These are phyloP conservation scores for Cotesia typhae DNA, from an alignment of 1,140 invertebrate species.

Conservation along the genomic window DNA sequence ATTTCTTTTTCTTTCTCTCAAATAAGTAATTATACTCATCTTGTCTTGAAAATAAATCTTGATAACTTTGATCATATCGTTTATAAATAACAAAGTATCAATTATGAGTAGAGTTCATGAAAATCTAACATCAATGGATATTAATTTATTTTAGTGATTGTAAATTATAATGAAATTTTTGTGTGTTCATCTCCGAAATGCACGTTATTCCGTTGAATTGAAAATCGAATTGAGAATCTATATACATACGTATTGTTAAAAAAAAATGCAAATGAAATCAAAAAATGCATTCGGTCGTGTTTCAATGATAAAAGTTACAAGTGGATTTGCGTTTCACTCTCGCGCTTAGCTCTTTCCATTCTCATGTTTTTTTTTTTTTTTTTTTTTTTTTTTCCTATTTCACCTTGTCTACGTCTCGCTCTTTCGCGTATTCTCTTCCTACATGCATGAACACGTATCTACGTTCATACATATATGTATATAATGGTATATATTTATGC, in stretches of 20 bases:
- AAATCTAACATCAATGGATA: not conserved
- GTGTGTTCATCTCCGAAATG: not conserved
- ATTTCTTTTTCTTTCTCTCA: not conserved
- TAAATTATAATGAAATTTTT: not conserved
- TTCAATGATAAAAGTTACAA: slow-evolving; percentile 32
- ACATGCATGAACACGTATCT: not conserved
- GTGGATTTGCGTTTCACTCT: slow-evolving; percentile 30
- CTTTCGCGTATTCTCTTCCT: not conserved
- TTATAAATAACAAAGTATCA: too few species aligned
- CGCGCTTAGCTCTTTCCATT: slow-evolving; percentile 18
- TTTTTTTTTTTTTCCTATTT: slow-evolving; percentile 7
- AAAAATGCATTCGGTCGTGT: slow-evolving; percentile 29
- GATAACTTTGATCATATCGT: too few species aligned
- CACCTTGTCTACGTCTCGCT: slow-evolving; percentile 23
- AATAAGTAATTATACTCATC: not conserved
- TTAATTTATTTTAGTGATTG: not conserved
- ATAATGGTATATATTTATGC: too few species aligned
- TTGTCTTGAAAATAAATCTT: not conserved
- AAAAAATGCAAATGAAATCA: slow-evolving; percentile 32
- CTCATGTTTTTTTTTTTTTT: not conserved
- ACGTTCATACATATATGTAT: not conserved
- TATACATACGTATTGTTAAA: slow-evolving; percentile 19
- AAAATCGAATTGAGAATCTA: slow-evolving; percentile 17
- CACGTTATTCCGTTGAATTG: not conserved
- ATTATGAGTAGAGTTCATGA: too few species aligned